Base-by-base conservation (phyloP, 2,797 vertebrate species). In the Garrulus glandarius region DNA sequence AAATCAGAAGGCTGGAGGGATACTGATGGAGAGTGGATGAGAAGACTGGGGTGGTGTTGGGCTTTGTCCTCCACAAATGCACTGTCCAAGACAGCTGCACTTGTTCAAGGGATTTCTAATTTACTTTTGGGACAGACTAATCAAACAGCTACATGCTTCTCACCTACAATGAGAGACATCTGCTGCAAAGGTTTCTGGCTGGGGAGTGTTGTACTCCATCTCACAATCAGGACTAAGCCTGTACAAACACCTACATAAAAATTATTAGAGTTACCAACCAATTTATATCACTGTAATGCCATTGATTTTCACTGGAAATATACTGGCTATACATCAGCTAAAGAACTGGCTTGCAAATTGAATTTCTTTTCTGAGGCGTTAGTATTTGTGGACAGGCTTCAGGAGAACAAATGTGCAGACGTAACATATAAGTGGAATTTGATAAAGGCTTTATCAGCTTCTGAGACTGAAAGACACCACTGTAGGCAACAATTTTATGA, bases 161-260 rank as follows among this genome's bases (percentile, higher is more conserved):
- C n/a, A 53, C 18, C 64, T 56, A 41, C 13, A 55, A 52, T 14
- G 36, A 50, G 56, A 63, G 63, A 59, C 15, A 52, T 56, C 41
- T 88, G 17, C 24, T 77, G 55, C 19, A 65, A 82, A 83, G 22
- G 26, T 76, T 93, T 94, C 67, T 72, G 63, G 5, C 21, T 69
- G 34, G 8, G 79, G 8, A 0, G 0, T n/a, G 29, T n/a, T 65
- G 26, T 14, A 16, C 46, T 81, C 55, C 10, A 57, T 37, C 44
- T 46, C 19, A 14, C 46, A 43, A 39, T 49, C 39, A 81, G 59
- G 39, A 27, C 32, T 84, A 47, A 75, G 36, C 34, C 70, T 24
- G 13, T 67, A 72, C 13, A 50, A 86, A 59, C 43, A 77, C 8
- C 32, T 56, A 29, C 44, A 63, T 15, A 67, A 60, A 65, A 71